Evolutionary conservation across 2,888 invertebrate species (phyloP), one percentile per base, ranked within the genome.

Genomic region (Pachycephus smyrnensis): DNA sequence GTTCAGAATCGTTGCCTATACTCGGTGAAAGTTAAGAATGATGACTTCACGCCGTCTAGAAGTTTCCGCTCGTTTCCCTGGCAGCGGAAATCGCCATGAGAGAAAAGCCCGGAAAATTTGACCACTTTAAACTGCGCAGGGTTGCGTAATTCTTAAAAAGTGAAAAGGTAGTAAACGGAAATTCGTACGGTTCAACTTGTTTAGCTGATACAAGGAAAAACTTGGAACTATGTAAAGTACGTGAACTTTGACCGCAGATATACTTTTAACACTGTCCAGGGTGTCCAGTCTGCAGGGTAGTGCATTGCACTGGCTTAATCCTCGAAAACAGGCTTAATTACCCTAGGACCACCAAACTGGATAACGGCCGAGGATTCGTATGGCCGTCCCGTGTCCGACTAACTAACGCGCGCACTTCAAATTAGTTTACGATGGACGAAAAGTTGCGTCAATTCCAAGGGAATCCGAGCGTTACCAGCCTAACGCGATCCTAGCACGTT

Each of bases 321-420:
- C 88, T 80, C 84, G 83, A 87, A 55, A 89, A 90, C 87, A 86
- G 87, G 89, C 89, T 90, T 90, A 90, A 90, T 90, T 90, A 88
- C 84, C 82, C 83, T 80, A 83, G 84, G 55, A 23, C 84, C 82
- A 81, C 86, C 83, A 87, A 90, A 89, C 85, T 84, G 84, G 89
- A 89, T 89, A 89, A 90, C 85, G 86, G 85, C 83, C 69, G 78
- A 73, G 75, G 84, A 86, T 78, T 82, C 84, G 86, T 88, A 90
- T 89, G 89, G 88, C 85, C 84, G 83, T 89, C 85, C 83, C 88
- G 84, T 90, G 91, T 91, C 86, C 85, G 83, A 84, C 87, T 90
- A 91, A 91, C 90, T 90, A 89, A 85, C 85, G 75, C 73, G 40
- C 80, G 80, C 81, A 85, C 87, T 84, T 87, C 84, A 90, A 91